A percentile compares a stretch with the other conserved stretches of the same genome.
Conservation (phyloP, 2,797 vertebrate genomes). For the Rousettus madagascariensis region DNA sequence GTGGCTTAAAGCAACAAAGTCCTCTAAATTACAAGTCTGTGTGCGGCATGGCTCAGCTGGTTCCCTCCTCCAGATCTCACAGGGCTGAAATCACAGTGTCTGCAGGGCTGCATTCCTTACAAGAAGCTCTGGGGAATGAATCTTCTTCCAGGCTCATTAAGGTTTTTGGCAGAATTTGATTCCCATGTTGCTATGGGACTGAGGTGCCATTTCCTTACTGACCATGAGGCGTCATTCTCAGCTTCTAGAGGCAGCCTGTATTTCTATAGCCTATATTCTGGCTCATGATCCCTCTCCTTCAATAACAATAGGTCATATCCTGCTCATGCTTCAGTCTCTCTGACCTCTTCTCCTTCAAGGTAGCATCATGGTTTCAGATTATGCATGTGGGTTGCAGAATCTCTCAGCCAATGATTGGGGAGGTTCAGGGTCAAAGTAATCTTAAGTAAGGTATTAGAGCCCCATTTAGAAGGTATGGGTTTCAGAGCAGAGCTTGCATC, state of each 20-base stretch:
- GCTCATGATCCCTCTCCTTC: background rate
- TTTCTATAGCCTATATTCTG: background rate
- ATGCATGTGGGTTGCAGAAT: background rate
- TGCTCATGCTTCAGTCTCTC: background rate
- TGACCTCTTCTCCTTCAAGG: background rate
- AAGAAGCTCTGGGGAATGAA: background rate
- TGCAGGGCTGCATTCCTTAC: background rate
- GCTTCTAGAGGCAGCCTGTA: background rate
- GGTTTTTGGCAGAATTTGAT: background rate
- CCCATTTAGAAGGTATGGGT: background rate
- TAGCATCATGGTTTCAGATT: background rate
- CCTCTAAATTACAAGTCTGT: background rate
- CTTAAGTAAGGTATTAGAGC: slow-evolving; percentile 1
- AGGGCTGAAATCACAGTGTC: background rate
- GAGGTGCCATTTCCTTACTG: background rate
- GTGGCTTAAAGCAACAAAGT: background rate
- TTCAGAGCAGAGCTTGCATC: background rate
- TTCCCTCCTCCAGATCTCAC: background rate
- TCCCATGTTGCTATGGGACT: background rate
- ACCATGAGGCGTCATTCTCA: background rate
- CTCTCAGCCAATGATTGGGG: background rate
- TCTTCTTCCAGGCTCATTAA: background rate
- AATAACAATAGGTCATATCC: background rate
- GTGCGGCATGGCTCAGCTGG: background rate
- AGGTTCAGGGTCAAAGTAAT: background rate